Percentiles rank a stretch among this genome's conserved stretches.
Conservation (phyloP, 2,113 vertebrate species). For the Vulpes vulpes region DNA sequence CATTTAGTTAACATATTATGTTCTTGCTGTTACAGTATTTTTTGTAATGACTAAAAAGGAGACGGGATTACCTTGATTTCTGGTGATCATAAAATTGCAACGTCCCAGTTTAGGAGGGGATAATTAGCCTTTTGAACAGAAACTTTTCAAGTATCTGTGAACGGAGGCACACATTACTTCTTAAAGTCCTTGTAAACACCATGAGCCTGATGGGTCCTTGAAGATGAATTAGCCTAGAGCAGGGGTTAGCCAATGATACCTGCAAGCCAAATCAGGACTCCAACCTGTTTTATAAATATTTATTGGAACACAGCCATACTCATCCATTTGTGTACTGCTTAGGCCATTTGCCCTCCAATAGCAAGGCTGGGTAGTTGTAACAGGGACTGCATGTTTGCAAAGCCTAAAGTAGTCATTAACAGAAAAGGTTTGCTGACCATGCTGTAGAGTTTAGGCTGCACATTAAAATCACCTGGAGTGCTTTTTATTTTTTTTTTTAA, state of each 20-base stretch:
- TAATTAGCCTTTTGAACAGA: conserved; percentile 1
- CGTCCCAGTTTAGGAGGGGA: not conserved
- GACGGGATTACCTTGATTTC: not conserved
- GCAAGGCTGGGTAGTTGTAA: not conserved
- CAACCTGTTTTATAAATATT: not conserved
- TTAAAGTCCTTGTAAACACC: not conserved
- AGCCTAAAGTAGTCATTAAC: not conserved
- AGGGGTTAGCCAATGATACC: not conserved
- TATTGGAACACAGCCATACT: not conserved
- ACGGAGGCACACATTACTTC: not conserved
- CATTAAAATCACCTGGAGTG: not conserved
- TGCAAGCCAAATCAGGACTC: not conserved
- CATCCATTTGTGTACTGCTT: not conserved
- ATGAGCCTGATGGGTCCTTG: not conserved
- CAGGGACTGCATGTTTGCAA: not conserved
- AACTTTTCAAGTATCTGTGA: not conserved
- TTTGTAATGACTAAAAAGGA: conserved; percentile 22
- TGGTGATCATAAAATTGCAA: not conserved
- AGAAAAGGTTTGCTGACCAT: not conserved
- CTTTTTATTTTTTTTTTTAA: no score
- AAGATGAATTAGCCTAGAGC: not conserved
- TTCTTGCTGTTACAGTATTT: not conserved
- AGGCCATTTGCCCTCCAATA: not conserved
- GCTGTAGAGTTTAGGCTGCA: not conserved
- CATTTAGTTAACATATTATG: not conserved